A percentile compares a stretch with the other conserved stretches of the same genome.
Conservation (phyloP, 2,797 vertebrate genomes). For the Erethizon dorsatum region DNA sequence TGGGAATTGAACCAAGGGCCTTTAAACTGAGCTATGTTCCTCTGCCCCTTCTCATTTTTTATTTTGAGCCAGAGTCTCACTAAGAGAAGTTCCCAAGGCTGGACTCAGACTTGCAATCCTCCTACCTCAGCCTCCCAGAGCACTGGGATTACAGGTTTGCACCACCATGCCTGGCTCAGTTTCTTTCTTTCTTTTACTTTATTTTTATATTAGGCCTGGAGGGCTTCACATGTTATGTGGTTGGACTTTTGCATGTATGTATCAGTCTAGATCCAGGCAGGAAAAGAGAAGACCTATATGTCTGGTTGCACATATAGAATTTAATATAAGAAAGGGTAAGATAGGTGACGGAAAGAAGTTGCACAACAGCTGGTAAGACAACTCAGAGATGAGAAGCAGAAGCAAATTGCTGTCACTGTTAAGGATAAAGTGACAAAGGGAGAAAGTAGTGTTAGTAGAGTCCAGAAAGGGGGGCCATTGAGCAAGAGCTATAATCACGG, state of each 20-base stretch:
- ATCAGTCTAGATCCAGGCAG: neutral
- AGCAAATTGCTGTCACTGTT: neutral
- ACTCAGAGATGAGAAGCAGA: neutral
- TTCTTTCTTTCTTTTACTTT: neutral
- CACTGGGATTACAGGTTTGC: neutral
- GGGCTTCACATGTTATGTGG: neutral
- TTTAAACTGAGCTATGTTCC: neutral
- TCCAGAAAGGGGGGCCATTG: neutral
- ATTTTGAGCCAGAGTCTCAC: neutral
- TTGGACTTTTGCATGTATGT: neutral
- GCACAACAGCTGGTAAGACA: neutral
- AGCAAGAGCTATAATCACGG: accelerated
- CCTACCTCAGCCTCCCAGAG: neutral
- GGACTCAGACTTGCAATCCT: neutral
- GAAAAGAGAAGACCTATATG: neutral
- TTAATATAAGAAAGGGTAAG: neutral
- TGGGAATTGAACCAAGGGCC: neutral
- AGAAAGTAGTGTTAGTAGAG: neutral
- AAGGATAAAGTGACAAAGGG: neutral
- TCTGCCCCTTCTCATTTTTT: neutral
- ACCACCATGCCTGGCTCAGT: neutral
- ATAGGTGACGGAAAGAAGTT: neutral
- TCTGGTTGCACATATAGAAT: neutral
- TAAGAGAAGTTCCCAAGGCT: neutral
- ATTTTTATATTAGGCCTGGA: constrained; percentile 1